Conservation (phyloP, 23 tunicate genomes). For the Ciona savignyi region DNA sequence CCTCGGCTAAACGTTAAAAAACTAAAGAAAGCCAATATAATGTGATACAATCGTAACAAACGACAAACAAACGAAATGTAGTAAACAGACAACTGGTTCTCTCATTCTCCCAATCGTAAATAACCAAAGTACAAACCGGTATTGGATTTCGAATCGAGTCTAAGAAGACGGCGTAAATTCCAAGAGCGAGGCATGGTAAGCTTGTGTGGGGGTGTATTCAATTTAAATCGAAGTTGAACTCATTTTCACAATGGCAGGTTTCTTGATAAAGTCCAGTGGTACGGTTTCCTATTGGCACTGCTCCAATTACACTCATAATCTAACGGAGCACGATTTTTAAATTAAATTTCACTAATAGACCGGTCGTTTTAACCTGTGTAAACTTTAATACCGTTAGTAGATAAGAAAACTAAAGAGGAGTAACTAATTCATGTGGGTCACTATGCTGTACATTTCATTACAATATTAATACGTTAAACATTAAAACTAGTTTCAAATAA, state of each 20-base stretch:
- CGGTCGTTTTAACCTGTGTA: no score
- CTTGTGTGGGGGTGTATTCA: neutral
- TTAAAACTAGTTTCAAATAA: no score
- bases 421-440: no score
- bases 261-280: neutral
- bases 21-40: no score
- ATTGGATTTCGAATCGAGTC: conserved; percentile 19
- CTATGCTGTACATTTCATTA: no score
- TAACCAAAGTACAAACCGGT: neutral
- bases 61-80: neutral
- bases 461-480: no score
- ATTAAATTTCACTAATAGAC: no score
- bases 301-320: neutral
- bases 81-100: neutral
- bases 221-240: neutral
- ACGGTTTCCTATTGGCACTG: neutral
- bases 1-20: no score
- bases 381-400: no score
- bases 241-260: neutral
- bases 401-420: no score
- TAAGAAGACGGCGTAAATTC: conserved; percentile 12
- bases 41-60: no score
- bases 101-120: neutral
- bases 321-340: no score
- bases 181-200: conserved; percentile 20